phyloP scores from a whole-genome alignment of 1,140 invertebrate genomes.

The Polypedilum pembai region DNA sequence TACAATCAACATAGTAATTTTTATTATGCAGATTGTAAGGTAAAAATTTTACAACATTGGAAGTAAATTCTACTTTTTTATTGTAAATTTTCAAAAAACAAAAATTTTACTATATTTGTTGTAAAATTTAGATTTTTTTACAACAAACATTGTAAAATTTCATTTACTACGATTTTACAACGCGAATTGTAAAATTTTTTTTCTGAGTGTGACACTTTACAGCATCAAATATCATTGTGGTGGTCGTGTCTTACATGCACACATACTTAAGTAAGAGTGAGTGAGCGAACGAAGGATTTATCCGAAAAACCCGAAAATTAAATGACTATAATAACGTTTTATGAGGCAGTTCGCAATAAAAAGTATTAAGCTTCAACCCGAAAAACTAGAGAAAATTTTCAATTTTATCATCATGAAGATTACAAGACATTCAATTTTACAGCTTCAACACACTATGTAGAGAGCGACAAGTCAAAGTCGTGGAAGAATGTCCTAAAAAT shows the following conservation, averaged over 20 bases:
- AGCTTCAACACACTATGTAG: neutral
- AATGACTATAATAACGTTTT: conserved; percentile 27
- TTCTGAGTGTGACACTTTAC: neutral
- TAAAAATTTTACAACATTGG: too few species aligned
- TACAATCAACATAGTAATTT: too few species aligned
- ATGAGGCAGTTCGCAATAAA: conserved; percentile 22
- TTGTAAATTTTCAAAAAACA: too few species aligned
- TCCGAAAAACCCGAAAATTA: conserved; percentile 21
- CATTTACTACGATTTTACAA: too few species aligned
- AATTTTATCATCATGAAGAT: conserved; percentile 27
- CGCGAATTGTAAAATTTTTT: too few species aligned
- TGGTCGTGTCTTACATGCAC: neutral
- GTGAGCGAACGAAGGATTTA: neutral
- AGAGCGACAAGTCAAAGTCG: neutral
- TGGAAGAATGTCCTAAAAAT: conserved; percentile 4
- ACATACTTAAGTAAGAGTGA: neutral
- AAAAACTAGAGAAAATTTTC: conserved; percentile 14
- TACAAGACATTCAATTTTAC: conserved; percentile 27
- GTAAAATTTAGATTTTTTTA: too few species aligned
- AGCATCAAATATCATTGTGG: neutral
- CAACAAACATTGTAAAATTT: too few species aligned
- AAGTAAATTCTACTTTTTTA: too few species aligned
- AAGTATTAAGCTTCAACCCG: conserved; percentile 15
- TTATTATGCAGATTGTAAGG: too few species aligned
- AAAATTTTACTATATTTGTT: too few species aligned